These are phyloP conservation scores for Neodontobutis hainanensis DNA, from an alignment of 2,113 vertebrate species.

Conservation along the genomic window DNA sequence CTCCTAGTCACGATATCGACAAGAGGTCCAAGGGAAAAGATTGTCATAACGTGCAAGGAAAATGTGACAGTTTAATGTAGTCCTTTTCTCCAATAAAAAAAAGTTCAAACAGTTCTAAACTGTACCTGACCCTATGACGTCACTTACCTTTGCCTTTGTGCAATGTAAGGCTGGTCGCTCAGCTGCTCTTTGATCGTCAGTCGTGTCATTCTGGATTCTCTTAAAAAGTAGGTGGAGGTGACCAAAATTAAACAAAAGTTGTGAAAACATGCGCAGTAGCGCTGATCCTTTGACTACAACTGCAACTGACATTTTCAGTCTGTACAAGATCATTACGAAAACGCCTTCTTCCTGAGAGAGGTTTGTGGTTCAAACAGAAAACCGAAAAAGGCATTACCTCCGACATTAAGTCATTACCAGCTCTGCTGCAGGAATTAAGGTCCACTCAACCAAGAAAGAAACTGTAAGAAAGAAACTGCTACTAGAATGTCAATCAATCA, in stretches of 20 bases:
- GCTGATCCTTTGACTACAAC: slow-evolving; percentile 5
- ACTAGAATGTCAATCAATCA: background rate
- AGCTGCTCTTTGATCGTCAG: slow-evolving; percentile 35
- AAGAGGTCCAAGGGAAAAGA: background rate
- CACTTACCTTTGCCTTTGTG: slow-evolving; percentile 8
- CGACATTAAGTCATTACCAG: slow-evolving; percentile 32
- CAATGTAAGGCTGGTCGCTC: background rate
- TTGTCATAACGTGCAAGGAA: too few species aligned
- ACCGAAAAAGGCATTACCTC: slow-evolving; percentile 44
- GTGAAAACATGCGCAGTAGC: slow-evolving; percentile 1
- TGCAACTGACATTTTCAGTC: slow-evolving; percentile 17
- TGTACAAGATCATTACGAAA: slow-evolving; percentile 11
- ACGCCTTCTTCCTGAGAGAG: slow-evolving; percentile 9
- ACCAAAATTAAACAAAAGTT: slow-evolving; percentile 11
- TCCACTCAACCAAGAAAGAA: slow-evolving; percentile 7
- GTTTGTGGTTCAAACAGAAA: slow-evolving; percentile 39
- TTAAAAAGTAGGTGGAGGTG: background rate
- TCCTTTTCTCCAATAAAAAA: background rate
- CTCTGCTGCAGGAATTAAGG: slow-evolving; percentile 10
- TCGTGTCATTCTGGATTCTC: slow-evolving; percentile 18
- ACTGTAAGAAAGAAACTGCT: background rate
- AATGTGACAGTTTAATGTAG: background rate
- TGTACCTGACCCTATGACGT: too few species aligned
- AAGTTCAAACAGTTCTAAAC: background rate
- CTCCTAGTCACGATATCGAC: background rate